phyloP scores from a whole-genome alignment of 2,797 vertebrate species.

The Protonibea diacanthus region DNA sequence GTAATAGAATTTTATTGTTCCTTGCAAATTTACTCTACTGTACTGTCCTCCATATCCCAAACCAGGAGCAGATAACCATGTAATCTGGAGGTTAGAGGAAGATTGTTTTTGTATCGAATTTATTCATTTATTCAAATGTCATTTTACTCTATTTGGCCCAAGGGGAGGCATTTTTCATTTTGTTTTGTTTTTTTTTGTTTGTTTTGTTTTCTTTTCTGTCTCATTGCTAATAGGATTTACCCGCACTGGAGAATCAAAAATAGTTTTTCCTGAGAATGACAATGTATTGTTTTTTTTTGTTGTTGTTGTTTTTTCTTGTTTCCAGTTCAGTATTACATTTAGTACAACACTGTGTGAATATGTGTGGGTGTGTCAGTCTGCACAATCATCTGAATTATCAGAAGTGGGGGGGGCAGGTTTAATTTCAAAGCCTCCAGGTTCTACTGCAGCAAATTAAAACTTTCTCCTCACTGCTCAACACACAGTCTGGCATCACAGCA shows the following conservation, averaged over 20 bases:
- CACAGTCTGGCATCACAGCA: not conserved
- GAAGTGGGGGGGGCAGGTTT: not conserved
- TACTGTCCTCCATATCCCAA: conserved; percentile 5
- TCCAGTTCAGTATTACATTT: conserved; percentile 25
- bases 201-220: conserved; percentile 27
- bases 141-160: conserved; percentile 37
- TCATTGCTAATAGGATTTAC: conserved; percentile 48
- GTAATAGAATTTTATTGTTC: conserved; percentile 14
- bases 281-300: not conserved
- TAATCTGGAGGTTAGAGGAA: conserved; percentile 44
- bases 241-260: conserved; percentile 5
- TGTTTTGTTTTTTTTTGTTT: not conserved
- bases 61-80: conserved; percentile 38
- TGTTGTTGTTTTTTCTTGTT: no score
- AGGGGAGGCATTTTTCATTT: conserved; percentile 17
- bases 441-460: not conserved
- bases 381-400: conserved; percentile 21
- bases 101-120: conserved; percentile 57
- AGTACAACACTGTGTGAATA: not conserved
- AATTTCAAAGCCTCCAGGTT: conserved; percentile 26
- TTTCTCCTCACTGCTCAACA: not conserved
- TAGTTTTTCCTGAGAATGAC: conserved; percentile 4
- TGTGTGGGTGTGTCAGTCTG: conserved; percentile 7
- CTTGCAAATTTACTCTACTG: conserved; percentile 11
- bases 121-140: conserved; percentile 54